Evolutionary conservation across 1,140 invertebrate species (phyloP).

Genomic region (Calliphora vicina): DNA sequence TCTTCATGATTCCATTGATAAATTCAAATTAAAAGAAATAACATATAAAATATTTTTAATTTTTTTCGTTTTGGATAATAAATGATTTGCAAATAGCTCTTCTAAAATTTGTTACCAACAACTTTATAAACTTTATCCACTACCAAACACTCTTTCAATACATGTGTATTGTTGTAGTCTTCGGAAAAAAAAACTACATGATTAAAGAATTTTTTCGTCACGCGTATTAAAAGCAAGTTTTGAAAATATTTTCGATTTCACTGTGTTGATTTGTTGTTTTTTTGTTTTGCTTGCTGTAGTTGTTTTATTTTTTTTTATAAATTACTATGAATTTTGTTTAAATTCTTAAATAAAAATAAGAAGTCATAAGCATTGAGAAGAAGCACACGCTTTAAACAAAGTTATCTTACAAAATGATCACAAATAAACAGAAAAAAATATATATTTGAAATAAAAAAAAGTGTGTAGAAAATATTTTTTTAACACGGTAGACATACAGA

Average conservation of each 20-base stretch:
- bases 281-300: too few relatives aligned
- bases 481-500: not conserved
- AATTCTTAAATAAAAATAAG: slow-evolving; percentile 6
- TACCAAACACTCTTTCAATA: too few relatives aligned
- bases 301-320: not conserved
- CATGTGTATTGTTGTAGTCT: too few relatives aligned
- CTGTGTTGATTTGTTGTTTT: not conserved
- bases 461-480: not conserved
- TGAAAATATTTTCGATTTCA: slow-evolving; percentile 2
- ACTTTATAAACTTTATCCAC: too few relatives aligned
- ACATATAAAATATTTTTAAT: too few relatives aligned
- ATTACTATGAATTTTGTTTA: not conserved
- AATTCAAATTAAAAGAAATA: too few relatives aligned
- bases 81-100: too few relatives aligned
- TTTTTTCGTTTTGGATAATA: too few relatives aligned
- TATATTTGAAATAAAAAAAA: not conserved
- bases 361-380: not conserved
- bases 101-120: too few relatives aligned
- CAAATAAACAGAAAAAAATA: not conserved
- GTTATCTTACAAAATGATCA: not conserved
- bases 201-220: slow-evolving; percentile 6
- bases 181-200: not conserved
- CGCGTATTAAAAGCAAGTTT: slow-evolving; percentile 13
- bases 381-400: not conserved
- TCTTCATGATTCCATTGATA: too few relatives aligned